Evolutionary conservation across 2,888 invertebrate genomes (phyloP), one percentile per base, ranked within the genome.

Genomic region (Zaprionus obscuricornis): DNA sequence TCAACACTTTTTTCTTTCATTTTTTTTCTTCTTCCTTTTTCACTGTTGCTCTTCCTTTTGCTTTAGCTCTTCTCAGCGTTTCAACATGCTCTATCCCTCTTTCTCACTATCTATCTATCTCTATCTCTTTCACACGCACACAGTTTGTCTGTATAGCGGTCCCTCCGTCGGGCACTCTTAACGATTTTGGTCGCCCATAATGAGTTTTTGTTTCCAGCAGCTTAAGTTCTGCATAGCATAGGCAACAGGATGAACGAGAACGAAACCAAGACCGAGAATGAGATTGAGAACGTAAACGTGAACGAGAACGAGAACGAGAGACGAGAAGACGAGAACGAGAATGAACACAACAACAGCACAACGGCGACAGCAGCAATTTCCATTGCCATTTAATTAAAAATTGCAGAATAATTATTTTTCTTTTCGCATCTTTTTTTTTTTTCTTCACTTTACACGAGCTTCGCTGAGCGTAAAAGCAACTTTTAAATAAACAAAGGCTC

Each of bases 371-470:
- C 73, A 68, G 74, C 73, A 69, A 68, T 74, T 79, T 63, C 70
- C 72, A 82, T 79, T 82, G 73, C 79, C 79, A 85, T 82, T 82
- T 82, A 82, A 82, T 82, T 82, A 82, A 85, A 82, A 82, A 82
- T 85, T 82, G 85, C 85, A 85, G 85, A 76, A 85, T 85, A 76
- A 85, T 85, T 85, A 78, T 76, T 78, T 84, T 82, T 72, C 72
- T 69, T 84, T 68, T 71, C 64, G 66, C 68, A 55, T 56, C 58
- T 67, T 57, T 50, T 20, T 34, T 37, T 47, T 39, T 55, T 49
- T 54, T 36, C 26, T 54, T 46, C 47, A 33, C 42, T 50, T 42
- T 64, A 36, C 46, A 55, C 57, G 40, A 49, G 26, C 56, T 33
- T 46, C 37, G 40, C 14, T 29, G 26, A 11, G 22, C n/a, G 69